Evolutionary conservation across 2,113 vertebrate genomes (phyloP), one percentile per base, ranked within the genome.

Genomic region (Sylvilagus bachmani): DNA sequence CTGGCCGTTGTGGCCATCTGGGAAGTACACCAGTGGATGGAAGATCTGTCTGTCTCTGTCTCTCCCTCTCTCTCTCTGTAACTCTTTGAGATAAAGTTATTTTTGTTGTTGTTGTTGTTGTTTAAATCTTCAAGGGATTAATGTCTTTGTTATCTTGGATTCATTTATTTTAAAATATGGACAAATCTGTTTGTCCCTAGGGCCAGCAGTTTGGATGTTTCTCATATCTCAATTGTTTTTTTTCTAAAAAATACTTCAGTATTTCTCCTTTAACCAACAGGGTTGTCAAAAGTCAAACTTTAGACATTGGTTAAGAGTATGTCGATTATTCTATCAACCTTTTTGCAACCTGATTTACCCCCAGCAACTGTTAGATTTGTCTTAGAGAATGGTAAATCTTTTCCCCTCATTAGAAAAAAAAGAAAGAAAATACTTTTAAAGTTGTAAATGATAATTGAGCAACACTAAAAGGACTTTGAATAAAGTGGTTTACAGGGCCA

Each of bases 231-330:
- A 58, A 29, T 89, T 53, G 14, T 93, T 85, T 31, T 85, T 31
- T 29, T 53, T 73, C 90, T 96, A 91, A 94, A 87, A 79, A 49
- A 51, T 83, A 71, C 22, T 80, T 3, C 33, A 53, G 5, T 67
- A 31, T 91, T 92, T 90, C n/a, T 77, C 64, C 44, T 93, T 89
- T 5, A 64, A 91, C 89, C 10, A 96, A 66, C 62, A 95, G 33
- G 38, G 91, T 90, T 97, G 25, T 79, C 36, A 81, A 11, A 94
- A 97, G 87, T 80, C 79, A 74, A n/a, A 36, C 81, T 93, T 97
- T 2, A 38, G 33, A 25, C 80, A 49, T 51, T 67, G 19, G 80
- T 19, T 96, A 89, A 86, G 33, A 79, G 79, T 69, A 36, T 83
- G 13, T 49, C 88, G 83, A 97, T 78, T 29, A 24, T 92, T 55